Evolutionary conservation across 2,113 vertebrate genomes (phyloP).

Genomic region (Tiliqua scincoides): DNA sequence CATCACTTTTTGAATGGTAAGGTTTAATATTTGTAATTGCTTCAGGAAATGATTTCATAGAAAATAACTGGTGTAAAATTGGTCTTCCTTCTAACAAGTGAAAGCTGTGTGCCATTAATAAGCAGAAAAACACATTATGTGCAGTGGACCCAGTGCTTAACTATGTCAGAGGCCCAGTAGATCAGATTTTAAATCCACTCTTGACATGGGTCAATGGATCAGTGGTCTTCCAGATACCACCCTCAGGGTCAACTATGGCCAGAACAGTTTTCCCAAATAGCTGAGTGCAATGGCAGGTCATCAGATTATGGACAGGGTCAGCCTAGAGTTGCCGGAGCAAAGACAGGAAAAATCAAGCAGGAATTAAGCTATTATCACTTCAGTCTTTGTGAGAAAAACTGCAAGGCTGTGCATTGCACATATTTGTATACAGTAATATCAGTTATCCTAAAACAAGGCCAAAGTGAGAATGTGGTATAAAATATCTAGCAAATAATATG

Average conservation of each 20-base stretch:
- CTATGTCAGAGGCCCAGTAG: conserved; percentile 81
- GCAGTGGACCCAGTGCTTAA: conserved; percentile 69
- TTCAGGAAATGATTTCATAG: conserved; percentile 72
- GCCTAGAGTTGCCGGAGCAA: conserved; percentile 82
- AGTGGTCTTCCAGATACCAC: conserved; percentile 79
- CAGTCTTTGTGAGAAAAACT: conserved; percentile 80
- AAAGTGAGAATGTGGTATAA: conserved; percentile 56
- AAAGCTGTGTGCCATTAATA: conserved; percentile 63
- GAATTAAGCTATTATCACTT: conserved; percentile 92
- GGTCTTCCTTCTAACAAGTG: conserved; percentile 58
- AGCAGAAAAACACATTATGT: conserved; percentile 73
- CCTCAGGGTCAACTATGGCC: conserved; percentile 77
- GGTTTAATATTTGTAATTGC: conserved; percentile 56
- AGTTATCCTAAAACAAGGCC: conserved; percentile 61
- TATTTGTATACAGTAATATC: conserved; percentile 70
- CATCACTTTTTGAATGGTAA: conserved; percentile 47
- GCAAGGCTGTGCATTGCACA: conserved; percentile 69
- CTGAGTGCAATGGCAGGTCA: conserved; percentile 86
- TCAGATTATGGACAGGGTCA: conserved; percentile 89
- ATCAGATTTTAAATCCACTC: conserved; percentile 87
- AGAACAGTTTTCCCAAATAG: conserved; percentile 74
- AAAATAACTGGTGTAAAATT: conserved; percentile 79
- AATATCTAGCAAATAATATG: conserved; percentile 42
- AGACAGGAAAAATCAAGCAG: conserved; percentile 85
- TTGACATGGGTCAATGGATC: conserved; percentile 91